These are phyloP conservation scores for Phrixothrix hirtus DNA, from an alignment of 2,888 invertebrate species.

Conservation along the genomic window DNA sequence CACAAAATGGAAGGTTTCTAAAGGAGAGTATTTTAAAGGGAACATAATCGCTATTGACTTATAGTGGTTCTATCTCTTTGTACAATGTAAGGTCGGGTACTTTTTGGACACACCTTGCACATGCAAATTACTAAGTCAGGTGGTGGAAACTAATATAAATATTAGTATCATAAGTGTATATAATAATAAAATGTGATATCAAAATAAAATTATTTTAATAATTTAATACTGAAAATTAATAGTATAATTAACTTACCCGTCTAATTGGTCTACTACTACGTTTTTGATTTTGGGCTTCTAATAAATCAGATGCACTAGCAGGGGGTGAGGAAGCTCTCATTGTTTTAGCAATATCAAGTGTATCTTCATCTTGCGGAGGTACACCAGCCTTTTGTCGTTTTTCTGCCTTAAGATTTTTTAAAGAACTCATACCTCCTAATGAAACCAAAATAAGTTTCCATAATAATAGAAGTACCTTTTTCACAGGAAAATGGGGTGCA, in stretches of 20 bases:
- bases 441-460: slow-evolving; percentile 95
- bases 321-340: slow-evolving; percentile 97
- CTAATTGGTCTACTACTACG: slow-evolving; percentile 73
- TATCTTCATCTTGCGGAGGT: slow-evolving; percentile 84
- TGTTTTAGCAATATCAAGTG: slow-evolving; percentile 87
- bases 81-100: too few species aligned
- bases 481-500: slow-evolving; percentile 97
- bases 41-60: too few species aligned
- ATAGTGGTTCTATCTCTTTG: too few species aligned
- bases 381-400: slow-evolving; percentile 73
- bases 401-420: slow-evolving; percentile 75
- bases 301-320: slow-evolving; percentile 85
- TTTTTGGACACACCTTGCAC: too few species aligned
- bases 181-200: too few species aligned
- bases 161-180: too few species aligned
- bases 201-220: slow-evolving; percentile 4
- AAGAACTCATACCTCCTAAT: slow-evolving; percentile 85
- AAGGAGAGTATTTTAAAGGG: too few species aligned
- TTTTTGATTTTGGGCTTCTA: slow-evolving; percentile 82
- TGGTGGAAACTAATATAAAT: too few species aligned
- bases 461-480: slow-evolving; percentile 89
- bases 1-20: too few species aligned
- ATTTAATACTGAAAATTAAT: not conserved
- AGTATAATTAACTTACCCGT: slow-evolving; percentile 55
- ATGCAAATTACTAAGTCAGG: too few species aligned